Evolutionary conservation across 1,140 invertebrate species (phyloP).

Genomic region (Drosophila lacertosa): DNA sequence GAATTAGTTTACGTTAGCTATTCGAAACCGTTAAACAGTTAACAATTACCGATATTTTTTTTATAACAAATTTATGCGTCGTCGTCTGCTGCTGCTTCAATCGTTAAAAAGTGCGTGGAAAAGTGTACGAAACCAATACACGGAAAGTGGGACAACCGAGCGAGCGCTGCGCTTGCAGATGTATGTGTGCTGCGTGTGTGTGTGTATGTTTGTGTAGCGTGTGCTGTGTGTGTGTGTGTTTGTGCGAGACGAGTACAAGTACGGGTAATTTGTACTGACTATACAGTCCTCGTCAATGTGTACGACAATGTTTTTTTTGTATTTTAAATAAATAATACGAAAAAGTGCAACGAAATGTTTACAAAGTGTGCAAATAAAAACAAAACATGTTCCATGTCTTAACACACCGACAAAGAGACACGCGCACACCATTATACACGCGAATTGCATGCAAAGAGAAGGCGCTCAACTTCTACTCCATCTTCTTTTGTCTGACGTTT

Average conservation of each 20-base stretch:
- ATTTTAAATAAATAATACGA: conserved; percentile 44
- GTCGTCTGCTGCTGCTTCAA: conserved; percentile 57
- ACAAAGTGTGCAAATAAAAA: conserved; percentile 58
- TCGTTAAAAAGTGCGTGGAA: conserved; percentile 80
- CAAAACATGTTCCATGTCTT: conserved; percentile 52
- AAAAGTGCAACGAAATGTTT: conserved; percentile 60
- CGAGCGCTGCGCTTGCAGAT: conserved; percentile 63
- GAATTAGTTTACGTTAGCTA: conserved; percentile 57
- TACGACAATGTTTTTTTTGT: conserved; percentile 45
- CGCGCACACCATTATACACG: conserved; percentile 54
- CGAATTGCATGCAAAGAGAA: conserved; percentile 72
- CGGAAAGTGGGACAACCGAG: conserved; percentile 79
- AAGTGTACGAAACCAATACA: conserved; percentile 82
- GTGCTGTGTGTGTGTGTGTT: conserved; percentile 38
- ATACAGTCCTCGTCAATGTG: conserved; percentile 47
- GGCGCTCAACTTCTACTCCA: conserved; percentile 75
- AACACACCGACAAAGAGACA: conserved; percentile 47
- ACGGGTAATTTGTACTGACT: conserved; percentile 53
- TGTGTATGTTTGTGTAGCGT: conserved; percentile 30
- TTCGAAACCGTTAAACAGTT: conserved; percentile 43
- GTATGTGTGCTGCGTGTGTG: conserved; percentile 40
- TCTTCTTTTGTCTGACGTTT: conserved; percentile 82
- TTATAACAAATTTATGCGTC: conserved; percentile 56
- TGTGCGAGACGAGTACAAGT: conserved; percentile 46
- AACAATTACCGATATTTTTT: conserved; percentile 52